phyloP scores from a whole-genome alignment of 2,113 vertebrate genomes.

The Galbula dea region DNA sequence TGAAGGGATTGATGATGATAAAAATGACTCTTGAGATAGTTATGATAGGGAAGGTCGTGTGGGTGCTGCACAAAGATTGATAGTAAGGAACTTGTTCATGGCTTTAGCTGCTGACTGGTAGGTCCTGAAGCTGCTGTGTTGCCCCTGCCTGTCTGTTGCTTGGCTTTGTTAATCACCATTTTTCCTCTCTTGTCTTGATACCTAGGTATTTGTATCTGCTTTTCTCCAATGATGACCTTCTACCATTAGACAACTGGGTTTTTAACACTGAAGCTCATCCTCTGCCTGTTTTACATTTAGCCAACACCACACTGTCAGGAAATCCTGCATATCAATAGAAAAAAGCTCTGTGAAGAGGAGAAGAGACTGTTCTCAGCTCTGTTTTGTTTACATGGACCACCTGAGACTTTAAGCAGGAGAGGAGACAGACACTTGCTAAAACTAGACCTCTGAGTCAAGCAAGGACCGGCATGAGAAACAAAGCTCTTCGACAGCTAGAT shows the following conservation, averaged over 20 bases:
- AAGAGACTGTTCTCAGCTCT: slow-evolving; percentile 72
- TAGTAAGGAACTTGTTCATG: not conserved
- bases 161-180: not conserved
- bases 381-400: slow-evolving; percentile 83
- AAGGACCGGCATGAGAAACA: slow-evolving; percentile 8
- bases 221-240: slow-evolving; percentile 94
- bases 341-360: slow-evolving; percentile 51
- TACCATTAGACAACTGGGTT: slow-evolving; percentile 96
- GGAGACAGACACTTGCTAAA: slow-evolving; percentile 46
- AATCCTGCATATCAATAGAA: slow-evolving; percentile 86
- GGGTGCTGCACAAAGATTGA: not conserved
- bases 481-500: slow-evolving; percentile 69
- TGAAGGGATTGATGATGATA: not conserved
- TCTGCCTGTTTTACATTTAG: slow-evolving; percentile 91
- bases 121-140: not conserved
- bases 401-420: slow-evolving; percentile 66
- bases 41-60: not conserved
- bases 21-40: not conserved
- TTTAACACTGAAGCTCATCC: slow-evolving; percentile 98
- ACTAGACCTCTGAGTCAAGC: slow-evolving; percentile 42
- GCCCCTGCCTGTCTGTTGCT: not conserved
- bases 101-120: not conserved
- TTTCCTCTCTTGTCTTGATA: not conserved
- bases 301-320: slow-evolving; percentile 93
- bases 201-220: slow-evolving; percentile 95